Evolutionary conservation across 64 coral and sea anemone genomes (phyloP), one percentile per base, ranked within the genome.

Genomic region (Hydrozoanthus tunicans): DNA sequence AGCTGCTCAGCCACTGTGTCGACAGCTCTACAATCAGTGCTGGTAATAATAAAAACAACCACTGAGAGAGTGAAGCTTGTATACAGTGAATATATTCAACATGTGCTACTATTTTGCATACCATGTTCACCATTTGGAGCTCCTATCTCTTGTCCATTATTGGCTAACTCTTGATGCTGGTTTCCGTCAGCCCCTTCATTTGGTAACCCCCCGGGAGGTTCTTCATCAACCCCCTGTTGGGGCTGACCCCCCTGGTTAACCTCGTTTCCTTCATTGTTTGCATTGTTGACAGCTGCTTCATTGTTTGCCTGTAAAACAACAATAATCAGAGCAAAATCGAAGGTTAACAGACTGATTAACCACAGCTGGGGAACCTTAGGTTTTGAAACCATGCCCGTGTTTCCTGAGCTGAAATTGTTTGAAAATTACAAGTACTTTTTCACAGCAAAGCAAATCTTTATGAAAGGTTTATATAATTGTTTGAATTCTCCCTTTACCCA

Each of bases 81-180:
- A 43, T 1, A 43, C 32, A 43, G 32, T 43, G 32, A 43, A 43
- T 43, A 2, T 43, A 43, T 43, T 43, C 0, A 0, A 43, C 32
- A 43, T 43, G 32, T 43, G 32, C 14, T 12, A 59, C 25, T 12
- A 9, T 17, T 26, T 7, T 24, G 43, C 51, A 51, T 83, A 80
- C 65, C 86, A 75, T 82, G 80, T 43, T 77, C 83, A 70, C 53
- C 92, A 81, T 84, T 77, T 26, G 51, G 81, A 85, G 7, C 90
- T 80, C 91, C 94, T 17, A 7, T 91, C n/a, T 59, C 86, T 71
- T 53, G 70, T 59, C 78, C 94, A 64, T 92, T 78, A 52, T 95
- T 89, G 60, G 53, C 78, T 70, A 90, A 71, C 66, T 79, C 56
- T 25, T 56, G 32, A 59, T 91, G 65, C 59, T 84, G 81, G 20